These are phyloP conservation scores for Typhlichthys subterraneus DNA, from an alignment of 2,797 vertebrate genomes.

Conservation along the genomic window DNA sequence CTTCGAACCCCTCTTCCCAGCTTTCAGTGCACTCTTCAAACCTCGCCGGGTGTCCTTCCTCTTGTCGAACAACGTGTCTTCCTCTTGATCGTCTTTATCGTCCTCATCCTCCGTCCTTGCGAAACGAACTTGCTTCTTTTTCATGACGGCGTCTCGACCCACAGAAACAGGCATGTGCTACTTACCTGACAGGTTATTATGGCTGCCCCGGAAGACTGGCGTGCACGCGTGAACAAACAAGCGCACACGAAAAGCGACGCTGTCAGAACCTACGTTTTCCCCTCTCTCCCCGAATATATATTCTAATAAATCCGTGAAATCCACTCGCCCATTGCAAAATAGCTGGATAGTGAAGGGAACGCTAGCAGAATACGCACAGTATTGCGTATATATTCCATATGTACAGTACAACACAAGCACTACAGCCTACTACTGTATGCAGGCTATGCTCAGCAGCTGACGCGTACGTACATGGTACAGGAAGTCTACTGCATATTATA, in stretches of 20 bases:
- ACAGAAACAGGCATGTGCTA: conserved; percentile 46
- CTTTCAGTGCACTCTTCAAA: conserved; percentile 66
- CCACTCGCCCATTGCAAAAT: neutral
- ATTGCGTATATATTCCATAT: conserved; percentile 3
- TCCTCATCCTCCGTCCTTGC: conserved; percentile 71
- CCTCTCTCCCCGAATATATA: neutral
- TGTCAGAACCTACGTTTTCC: rapidly evolving
- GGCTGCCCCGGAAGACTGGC: conserved; percentile 1
- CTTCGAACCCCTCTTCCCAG: conserved; percentile 28
- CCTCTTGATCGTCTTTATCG: conserved; percentile 70
- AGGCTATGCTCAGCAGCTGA: conserved; percentile 19
- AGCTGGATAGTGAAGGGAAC: neutral
- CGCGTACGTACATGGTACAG: conserved; percentile 9
- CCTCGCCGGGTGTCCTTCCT: conserved; percentile 52
- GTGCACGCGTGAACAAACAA: neutral
- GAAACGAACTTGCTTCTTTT: conserved; percentile 84
- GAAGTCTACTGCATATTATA: conserved; percentile 18
- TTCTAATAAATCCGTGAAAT: rapidly evolving
- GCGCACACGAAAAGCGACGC: neutral
- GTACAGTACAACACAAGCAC: neutral
- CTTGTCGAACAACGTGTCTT: conserved; percentile 78
- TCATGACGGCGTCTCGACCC: conserved; percentile 42
- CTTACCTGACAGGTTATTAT: conserved; percentile 18
- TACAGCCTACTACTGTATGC: neutral
- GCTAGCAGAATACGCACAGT: neutral